phyloP scores from a whole-genome alignment of 2,797 vertebrate genomes.

The Limnodromus scolopaceus region DNA sequence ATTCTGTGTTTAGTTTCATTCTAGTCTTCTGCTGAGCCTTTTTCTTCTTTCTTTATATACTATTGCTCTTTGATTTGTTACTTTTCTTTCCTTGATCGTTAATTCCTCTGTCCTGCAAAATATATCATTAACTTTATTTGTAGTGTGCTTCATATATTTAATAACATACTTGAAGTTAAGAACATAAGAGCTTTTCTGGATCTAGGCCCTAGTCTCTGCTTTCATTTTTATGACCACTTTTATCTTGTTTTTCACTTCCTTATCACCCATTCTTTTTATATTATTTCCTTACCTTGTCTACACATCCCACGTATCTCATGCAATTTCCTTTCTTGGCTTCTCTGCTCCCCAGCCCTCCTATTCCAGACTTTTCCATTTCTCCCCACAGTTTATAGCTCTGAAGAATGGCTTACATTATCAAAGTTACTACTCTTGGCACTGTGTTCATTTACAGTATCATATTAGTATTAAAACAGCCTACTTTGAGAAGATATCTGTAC shows the following conservation, averaged over 20 bases:
- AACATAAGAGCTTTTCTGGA: slow-evolving; percentile 53
- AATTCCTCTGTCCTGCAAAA: neutral
- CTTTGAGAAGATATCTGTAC: neutral
- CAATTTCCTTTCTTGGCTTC: slow-evolving; percentile 3
- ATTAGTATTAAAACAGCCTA: neutral
- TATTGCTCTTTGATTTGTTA: neutral
- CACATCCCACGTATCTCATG: neutral
- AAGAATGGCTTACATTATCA: neutral
- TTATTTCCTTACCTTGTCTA: slow-evolving; percentile 20
- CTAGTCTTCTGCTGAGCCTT: neutral
- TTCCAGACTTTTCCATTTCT: neutral
- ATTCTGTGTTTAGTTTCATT: neutral
- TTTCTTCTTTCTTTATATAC: neutral
- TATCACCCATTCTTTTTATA: neutral
- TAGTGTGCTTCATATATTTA: neutral
- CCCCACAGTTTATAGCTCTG: neutral
- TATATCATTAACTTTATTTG: neutral
- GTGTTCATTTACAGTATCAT: neutral
- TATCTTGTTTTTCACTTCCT: neutral
- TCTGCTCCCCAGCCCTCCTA: neutral
- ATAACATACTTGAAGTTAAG: neutral
- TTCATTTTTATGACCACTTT: slow-evolving; percentile 13
- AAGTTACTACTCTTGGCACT: neutral
- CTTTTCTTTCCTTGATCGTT: neutral
- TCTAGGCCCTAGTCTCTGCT: neutral